Evolutionary conservation across 2,797 vertebrate genomes (phyloP), one percentile per base, ranked within the genome.

Genomic region (Tokudaia muenninki): DNA sequence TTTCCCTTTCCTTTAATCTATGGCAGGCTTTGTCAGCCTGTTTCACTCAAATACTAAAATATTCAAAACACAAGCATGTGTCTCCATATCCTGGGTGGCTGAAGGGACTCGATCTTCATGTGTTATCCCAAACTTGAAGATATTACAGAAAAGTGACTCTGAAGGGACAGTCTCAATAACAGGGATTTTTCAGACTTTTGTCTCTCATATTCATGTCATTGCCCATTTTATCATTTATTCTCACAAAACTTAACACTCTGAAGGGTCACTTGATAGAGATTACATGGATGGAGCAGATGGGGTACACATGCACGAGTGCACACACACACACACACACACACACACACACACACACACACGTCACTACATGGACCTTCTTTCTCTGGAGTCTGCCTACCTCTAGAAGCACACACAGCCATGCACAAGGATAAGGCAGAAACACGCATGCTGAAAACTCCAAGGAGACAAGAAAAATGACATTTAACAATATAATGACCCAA

Each of bases 1-100:
- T 63, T 59, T 91, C 19, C 17, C 12, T 47, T 17, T 81, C 57
- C 6, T 80, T 92, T 55, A 44, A 87, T 75, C 74, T 16, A 31
- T 61, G 50, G 61, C 21, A 90, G 50, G 61, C 14, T 79, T 70
- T 17, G 10, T 52, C 75, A 87, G 6, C 24, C 31, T 7, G 22
- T 79, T 89, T 87, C 70, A 57, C 31, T 31, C 63, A 57, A 86
- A 86, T 61, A 82, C 24, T 22, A 74, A 92, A 95, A 79, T 41
- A 61, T 67, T 70, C 79, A 86, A 75, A 94, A 29, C 26, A 77
- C 8, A 83, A 91, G 70, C n/a, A 55, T 55, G 9, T 47, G 47
- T 61, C 24, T 19, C 41, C 12, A 34, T 90, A 1, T 90, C 41
- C 14, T 78, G 79, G 44, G 47, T 52, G 31, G n/a, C 24, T 57